A percentile compares a stretch with the other conserved stretches of the same genome.
Conservation (phyloP, 2,888 invertebrate species). For the Odontocerum albicorne region DNA sequence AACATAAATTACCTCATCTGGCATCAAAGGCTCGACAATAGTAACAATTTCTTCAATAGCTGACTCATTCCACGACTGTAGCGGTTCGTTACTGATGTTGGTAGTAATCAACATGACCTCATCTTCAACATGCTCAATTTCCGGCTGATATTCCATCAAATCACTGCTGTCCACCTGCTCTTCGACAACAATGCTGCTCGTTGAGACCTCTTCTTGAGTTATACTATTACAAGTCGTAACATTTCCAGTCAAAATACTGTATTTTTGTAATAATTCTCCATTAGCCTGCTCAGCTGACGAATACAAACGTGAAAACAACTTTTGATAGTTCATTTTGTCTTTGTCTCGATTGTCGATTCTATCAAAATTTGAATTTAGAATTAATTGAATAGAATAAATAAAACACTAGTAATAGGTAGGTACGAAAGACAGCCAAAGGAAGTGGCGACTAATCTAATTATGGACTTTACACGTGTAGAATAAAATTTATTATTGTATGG, state of each 20-base stretch:
- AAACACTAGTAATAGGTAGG: neutral
- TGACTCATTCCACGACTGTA: conserved; percentile 27
- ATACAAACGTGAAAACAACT: conserved; percentile 34
- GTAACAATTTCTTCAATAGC: conserved; percentile 20
- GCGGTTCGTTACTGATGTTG: conserved; percentile 4
- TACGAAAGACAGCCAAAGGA: conserved; percentile 14
- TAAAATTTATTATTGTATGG: too few species aligned
- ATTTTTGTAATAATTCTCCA: conserved; percentile 30
- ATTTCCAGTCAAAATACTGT: conserved; percentile 19
- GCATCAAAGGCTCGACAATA: conserved; percentile 16
- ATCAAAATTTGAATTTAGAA: conserved; percentile 13
- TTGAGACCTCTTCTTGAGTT: conserved; percentile 13
- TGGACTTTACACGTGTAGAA: conserved; percentile 11
- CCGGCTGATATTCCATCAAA: conserved; percentile 19
- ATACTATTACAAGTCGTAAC: conserved; percentile 8
- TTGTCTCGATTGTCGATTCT: neutral
- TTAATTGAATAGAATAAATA: conserved; percentile 7
- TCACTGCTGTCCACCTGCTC: conserved; percentile 13
- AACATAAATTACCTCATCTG: conserved; percentile 20
- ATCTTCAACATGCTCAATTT: conserved; percentile 14
- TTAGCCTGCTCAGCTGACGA: conserved; percentile 21
- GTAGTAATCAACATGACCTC: conserved; percentile 25
- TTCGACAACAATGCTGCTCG: conserved; percentile 5
- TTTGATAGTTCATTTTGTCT: conserved; percentile 34
- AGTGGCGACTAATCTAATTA: conserved; percentile 27